Evolutionary conservation across 2,888 invertebrate species (phyloP).

Genomic region (Zygothrica quintamaculata): DNA sequence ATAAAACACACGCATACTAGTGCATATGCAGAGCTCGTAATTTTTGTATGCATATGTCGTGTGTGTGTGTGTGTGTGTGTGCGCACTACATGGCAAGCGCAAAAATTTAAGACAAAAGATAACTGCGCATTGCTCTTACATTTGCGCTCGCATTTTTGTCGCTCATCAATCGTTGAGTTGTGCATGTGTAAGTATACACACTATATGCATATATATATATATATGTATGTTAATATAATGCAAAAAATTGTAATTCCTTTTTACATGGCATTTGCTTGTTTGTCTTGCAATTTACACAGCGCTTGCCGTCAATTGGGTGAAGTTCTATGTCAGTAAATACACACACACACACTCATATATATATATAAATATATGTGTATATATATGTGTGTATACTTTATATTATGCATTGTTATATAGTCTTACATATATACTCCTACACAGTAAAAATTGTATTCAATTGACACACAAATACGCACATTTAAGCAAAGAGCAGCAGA

Average conservation of each 20-base stretch:
- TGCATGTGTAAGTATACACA: constrained; percentile 3
- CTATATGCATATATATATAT: constrained; percentile 7
- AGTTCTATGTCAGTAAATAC: constrained; percentile 12
- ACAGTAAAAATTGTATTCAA: constrained; percentile 60
- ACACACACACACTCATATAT: constrained; percentile 14
- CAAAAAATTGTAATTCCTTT: constrained; percentile 62
- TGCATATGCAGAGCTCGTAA: no score
- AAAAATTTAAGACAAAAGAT: constrained; percentile 55
- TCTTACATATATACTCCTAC: constrained; percentile 24
- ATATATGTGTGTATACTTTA: constrained; percentile 5
- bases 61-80: constrained; percentile 9
- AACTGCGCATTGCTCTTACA: constrained; percentile 54
- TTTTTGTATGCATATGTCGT: no score
- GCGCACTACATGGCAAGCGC: constrained; percentile 6
- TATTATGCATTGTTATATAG: neutral
- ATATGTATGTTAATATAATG: constrained; percentile 14
- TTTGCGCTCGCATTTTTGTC: constrained; percentile 8
- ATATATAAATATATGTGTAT: constrained; percentile 8
- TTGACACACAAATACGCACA: constrained; percentile 62
- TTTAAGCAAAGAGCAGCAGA: no score
- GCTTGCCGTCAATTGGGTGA: constrained; percentile 53
- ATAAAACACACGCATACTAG: constrained; percentile 10
- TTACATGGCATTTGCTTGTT: constrained; percentile 65
- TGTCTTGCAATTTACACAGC: constrained; percentile 52
- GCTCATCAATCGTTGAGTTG: constrained; percentile 13